Evolutionary conservation across 2,888 invertebrate genomes (phyloP), one percentile per base, ranked within the genome.

Genomic region (Pammene fasciana): DNA sequence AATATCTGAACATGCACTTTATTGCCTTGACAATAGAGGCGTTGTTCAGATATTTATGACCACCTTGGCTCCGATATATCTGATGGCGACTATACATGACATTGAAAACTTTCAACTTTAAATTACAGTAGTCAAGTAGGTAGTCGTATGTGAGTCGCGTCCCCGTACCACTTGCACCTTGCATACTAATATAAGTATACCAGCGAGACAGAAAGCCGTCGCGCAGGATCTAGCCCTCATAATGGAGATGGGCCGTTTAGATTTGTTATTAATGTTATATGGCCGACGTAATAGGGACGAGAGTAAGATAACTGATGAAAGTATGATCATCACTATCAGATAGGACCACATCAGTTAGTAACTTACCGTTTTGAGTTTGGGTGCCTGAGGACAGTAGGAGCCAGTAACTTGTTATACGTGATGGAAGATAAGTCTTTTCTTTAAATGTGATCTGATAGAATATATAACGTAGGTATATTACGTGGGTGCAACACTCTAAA

Each of bases 181-280:
- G 64, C 54, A 65, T 65, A 65, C 55, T 18, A 64, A 54, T 61
- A n/a, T n/a, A n/a, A n/a, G n/a, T n/a, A n/a, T n/a, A 38, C 41
- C 16, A 50, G 14, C 18, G 38, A n/a, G 41, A 43, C 57, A 50
- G 57, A 66, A 59, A 54, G 54, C 43, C 45, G 54, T 64, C 41
- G 43, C 18, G n/a, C 55, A 43, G 41, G 62, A 62, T 62, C 41
- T 62, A 52, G 50, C 41, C 50, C 34, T 43, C 41, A 43, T 14
- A 26, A 52, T 18, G 14, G 59, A 60, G 60, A 67, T 55, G 26
- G 55, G 36, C 45, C 13, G 54, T 16, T 55, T 26, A 54, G 67
- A 67, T 55, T 26, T 26, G 50, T 36, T 38, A 56, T n/a, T 57
- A 36, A 18, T 36, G 34, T 54, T 64, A 43, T 43, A 64, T 26